Evolutionary conservation across 1,140 invertebrate species (phyloP).

Genomic region (Papilio aristodemus): DNA sequence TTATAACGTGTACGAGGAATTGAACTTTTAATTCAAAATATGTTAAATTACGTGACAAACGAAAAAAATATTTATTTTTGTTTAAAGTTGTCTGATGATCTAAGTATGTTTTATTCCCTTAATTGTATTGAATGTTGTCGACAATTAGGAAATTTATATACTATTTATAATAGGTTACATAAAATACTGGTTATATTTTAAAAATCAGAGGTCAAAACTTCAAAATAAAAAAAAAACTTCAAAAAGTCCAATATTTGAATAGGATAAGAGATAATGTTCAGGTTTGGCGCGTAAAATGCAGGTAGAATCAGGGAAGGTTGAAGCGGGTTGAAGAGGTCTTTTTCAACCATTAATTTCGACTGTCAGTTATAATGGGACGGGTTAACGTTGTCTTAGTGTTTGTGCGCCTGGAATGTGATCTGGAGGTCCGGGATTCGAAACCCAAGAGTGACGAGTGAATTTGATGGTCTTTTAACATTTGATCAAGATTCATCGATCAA

Average conservation of each 20-base stretch:
- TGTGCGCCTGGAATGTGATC: not conserved
- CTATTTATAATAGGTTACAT: too few relatives aligned
- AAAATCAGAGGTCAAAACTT: not conserved
- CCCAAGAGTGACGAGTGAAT: not conserved
- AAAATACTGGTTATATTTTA: not conserved
- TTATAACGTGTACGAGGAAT: too few relatives aligned
- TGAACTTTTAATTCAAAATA: too few relatives aligned
- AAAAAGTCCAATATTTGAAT: slow-evolving; percentile 19
- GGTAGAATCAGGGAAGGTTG: slow-evolving; percentile 26
- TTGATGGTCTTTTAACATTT: not conserved
- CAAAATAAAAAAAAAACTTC: not conserved
- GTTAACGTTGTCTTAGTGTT: too few relatives aligned
- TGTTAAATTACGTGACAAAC: too few relatives aligned
- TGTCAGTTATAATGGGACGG: not conserved
- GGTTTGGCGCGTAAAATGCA: slow-evolving; percentile 31
- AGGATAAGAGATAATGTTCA: slow-evolving; percentile 14
- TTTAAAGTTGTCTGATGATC: too few relatives aligned
- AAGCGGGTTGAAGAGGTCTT: slow-evolving; percentile 17
- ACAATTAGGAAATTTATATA: too few relatives aligned
- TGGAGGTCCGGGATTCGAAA: not conserved
- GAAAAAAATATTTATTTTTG: too few relatives aligned
- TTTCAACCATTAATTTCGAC: slow-evolving; percentile 26
- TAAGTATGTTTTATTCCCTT: too few relatives aligned
- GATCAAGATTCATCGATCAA: too few relatives aligned
- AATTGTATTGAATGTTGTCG: too few relatives aligned